These are phyloP conservation scores for Rhyacichthys aspro DNA, from an alignment of 2,797 vertebrate species.

Conservation along the genomic window DNA sequence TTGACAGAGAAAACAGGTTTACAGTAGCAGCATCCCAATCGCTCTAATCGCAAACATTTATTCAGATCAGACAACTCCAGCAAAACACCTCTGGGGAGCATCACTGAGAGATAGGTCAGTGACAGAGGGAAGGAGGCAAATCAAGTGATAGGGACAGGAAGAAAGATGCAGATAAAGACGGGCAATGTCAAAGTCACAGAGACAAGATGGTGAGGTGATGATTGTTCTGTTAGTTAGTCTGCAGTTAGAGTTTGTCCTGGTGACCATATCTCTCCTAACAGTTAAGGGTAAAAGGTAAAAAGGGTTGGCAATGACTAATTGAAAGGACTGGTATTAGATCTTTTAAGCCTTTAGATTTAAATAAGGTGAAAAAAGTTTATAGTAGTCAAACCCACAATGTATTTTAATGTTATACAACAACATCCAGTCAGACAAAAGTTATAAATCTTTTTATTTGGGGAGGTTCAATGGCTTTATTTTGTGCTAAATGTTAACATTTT, in stretches of 20 bases:
- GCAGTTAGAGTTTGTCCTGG: slow-evolving; percentile 23
- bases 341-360: no score
- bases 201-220: slow-evolving; percentile 6
- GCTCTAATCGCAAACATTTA: slow-evolving; percentile 77
- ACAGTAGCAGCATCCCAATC: slow-evolving; percentile 47
- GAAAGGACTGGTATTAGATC: no score
- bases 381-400: no score
- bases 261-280: no score
- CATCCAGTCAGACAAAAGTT: no score
- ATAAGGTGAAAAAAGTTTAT: no score
- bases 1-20: slow-evolving; percentile 64
- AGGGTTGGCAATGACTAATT: no score
- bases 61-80: slow-evolving; percentile 71
- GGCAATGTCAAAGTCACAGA: slow-evolving; percentile 12
- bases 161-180: slow-evolving; percentile 5
- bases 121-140: slow-evolving; percentile 39
- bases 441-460: no score
- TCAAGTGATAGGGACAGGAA: neutral
- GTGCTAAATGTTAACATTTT: no score
- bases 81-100: slow-evolving; percentile 52
- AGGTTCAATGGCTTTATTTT: no score
- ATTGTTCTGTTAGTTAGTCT: slow-evolving; percentile 28
- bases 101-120: slow-evolving; percentile 56
- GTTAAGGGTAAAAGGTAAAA: no score
- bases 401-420: no score